Percentiles rank a stretch among this genome's conserved stretches.
Conservation (phyloP, 1,140 invertebrate species). For the Apis dorsata region DNA sequence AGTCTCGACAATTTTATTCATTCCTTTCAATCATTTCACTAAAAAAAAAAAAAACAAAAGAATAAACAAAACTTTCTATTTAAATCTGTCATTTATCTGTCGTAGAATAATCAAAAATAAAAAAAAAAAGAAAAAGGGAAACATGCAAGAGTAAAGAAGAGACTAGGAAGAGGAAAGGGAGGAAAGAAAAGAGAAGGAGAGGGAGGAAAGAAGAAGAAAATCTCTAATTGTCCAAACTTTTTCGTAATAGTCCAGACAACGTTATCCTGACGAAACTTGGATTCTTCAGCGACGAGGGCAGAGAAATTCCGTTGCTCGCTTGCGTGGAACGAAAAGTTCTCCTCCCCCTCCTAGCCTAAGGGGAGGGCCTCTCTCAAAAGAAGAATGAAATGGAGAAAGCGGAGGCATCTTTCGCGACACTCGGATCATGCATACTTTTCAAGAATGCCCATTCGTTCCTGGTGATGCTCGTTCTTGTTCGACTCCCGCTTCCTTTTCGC, state of each 20-base stretch:
- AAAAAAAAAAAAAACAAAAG: no score
- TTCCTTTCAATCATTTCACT: background rate
- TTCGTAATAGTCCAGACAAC: background rate
- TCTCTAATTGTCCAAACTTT: conserved; percentile 27
- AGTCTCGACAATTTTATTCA: background rate
- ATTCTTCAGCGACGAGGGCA: background rate
- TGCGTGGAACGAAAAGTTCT: conserved; percentile 10
- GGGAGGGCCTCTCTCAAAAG: background rate
- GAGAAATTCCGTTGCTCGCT: conserved; percentile 7
- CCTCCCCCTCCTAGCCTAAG: no score
- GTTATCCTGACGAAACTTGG: background rate
- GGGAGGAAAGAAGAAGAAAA: background rate
- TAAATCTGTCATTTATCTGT: background rate
- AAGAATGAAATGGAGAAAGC: background rate
- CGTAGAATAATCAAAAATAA: background rate
- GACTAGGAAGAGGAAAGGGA: background rate
- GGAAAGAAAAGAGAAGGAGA: no score
- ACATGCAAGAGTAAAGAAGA: background rate
- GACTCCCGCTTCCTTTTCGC: background rate
- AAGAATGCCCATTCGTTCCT: conserved; percentile 21
- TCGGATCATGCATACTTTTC: conserved; percentile 17
- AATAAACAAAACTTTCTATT: background rate
- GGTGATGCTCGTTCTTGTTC: conserved; percentile 23
- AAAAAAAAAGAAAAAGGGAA: background rate
- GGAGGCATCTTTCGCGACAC: conserved; percentile 14